A percentile compares a stretch with the other conserved stretches of the same genome.
phyloP scores from a whole-genome alignment of 2,113 vertebrate genomes.

The Oreochromis tanganicae region DNA sequence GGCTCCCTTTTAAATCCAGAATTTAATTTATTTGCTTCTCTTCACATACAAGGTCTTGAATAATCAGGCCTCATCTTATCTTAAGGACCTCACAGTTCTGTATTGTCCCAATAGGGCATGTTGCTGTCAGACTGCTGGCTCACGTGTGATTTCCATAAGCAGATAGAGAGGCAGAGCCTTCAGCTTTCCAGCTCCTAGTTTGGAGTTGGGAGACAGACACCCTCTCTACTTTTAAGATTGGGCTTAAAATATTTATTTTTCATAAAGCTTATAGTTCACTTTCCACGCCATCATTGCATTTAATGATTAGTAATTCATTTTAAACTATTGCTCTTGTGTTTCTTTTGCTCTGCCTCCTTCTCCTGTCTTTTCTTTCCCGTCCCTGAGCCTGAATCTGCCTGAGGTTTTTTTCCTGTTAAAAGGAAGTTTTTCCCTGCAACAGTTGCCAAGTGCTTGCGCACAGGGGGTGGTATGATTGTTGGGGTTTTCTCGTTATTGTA shows the following conservation, averaged over 20 bases:
- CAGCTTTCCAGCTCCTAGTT: fast-evolving
- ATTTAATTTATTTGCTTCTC: background rate
- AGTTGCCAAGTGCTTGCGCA: background rate
- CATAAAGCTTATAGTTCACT: background rate
- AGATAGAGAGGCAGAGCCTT: background rate
- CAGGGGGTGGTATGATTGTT: background rate
- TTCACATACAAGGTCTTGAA: background rate
- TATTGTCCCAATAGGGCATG: background rate
- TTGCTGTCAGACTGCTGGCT: background rate
- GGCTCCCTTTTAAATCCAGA: background rate
- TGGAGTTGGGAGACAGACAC: background rate
- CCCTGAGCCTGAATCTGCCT: background rate
- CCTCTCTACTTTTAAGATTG: background rate
- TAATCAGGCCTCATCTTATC: background rate
- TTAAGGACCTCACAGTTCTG: background rate
- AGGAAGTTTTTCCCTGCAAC: background rate
- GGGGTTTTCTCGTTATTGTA: background rate
- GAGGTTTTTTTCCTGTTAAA: background rate
- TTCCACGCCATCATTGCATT: background rate
- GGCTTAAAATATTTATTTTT: background rate
- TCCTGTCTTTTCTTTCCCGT: background rate
- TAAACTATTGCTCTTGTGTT: background rate
- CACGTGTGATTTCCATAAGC: background rate
- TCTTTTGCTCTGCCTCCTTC: background rate
- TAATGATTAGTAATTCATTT: background rate